phyloP scores from a whole-genome alignment of 2,113 vertebrate species.

The Hippolais icterina region DNA sequence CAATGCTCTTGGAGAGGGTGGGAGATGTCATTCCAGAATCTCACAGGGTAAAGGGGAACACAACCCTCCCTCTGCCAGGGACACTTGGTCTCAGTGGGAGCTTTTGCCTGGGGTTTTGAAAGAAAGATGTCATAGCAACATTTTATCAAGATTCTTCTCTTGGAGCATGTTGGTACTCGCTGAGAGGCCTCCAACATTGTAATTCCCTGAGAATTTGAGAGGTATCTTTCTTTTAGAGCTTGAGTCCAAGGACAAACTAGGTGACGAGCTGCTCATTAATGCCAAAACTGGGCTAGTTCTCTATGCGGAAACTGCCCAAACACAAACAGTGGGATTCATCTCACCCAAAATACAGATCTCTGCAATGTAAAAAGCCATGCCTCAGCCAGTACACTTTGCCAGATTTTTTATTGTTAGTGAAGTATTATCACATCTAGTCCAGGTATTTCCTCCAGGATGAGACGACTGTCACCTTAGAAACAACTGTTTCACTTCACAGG shows the following conservation, averaged over 20 bases:
- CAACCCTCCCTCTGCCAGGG: neutral
- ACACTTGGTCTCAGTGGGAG: neutral
- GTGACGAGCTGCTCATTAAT: accelerated
- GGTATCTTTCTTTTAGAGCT: neutral
- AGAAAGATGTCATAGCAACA: neutral
- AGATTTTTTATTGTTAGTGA: neutral
- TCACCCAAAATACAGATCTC: neutral
- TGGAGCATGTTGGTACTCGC: neutral
- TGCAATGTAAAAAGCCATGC: neutral
- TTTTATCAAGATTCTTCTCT: neutral
- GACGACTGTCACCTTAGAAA: neutral
- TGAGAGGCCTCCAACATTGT: neutral
- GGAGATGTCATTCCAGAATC: neutral
- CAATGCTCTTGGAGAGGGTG: neutral
- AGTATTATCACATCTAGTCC: neutral
- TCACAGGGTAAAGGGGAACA: neutral
- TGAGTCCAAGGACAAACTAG: neutral
- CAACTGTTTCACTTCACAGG: neutral
- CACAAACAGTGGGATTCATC: neutral
- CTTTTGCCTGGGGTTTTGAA: neutral
- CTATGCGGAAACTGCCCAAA: neutral
- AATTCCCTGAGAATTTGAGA: neutral
- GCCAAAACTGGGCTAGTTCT: neutral
- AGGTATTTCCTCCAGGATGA: neutral
- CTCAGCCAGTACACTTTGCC: neutral